These are phyloP conservation scores for Pongo pygmaeus DNA, from an alignment of 2,113 vertebrate genomes.

Conservation along the genomic window DNA sequence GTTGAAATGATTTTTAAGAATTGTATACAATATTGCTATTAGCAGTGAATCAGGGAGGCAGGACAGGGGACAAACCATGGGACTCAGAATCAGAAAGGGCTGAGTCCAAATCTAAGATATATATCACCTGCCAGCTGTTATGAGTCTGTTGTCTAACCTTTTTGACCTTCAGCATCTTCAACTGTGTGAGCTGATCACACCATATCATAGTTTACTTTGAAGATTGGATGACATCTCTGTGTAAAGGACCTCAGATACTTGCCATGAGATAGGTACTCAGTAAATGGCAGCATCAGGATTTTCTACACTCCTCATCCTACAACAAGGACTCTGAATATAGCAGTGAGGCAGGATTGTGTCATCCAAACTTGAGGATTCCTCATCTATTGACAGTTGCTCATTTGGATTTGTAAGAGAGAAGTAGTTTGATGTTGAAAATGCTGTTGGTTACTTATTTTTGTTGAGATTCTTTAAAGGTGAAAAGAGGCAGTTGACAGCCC, in stretches of 20 bases:
- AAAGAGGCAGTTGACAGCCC: neutral
- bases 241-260: neutral
- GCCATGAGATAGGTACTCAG: neutral
- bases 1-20: neutral
- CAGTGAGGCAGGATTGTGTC: neutral
- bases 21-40: neutral
- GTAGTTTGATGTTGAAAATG: neutral
- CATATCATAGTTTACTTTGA: neutral
- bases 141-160: neutral
- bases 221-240: neutral
- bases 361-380: neutral
- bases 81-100: neutral
- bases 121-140: neutral
- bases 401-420: neutral
- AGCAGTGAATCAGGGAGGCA: neutral
- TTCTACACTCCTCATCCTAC: too few species aligned
- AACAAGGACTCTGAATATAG: neutral
- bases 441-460: neutral
- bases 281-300: neutral
- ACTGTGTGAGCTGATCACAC: neutral
- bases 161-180: neutral
- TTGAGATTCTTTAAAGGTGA: neutral
- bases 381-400: neutral
- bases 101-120: neutral
- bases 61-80: neutral